Evolutionary conservation across 2,888 invertebrate genomes (phyloP).

Genomic region (Perizoma flavofasciatum): DNA sequence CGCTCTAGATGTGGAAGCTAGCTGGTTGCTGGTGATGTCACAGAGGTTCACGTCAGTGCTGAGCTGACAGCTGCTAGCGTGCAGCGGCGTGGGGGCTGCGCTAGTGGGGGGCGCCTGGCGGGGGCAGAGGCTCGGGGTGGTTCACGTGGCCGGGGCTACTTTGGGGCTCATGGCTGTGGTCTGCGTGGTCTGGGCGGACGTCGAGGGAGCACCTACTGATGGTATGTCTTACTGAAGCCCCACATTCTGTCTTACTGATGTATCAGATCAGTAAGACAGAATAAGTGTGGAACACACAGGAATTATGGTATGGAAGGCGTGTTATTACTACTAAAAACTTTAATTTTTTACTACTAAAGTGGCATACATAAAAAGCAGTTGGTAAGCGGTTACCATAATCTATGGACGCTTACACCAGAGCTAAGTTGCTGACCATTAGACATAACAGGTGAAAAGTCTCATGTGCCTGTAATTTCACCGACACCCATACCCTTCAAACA

Average conservation of each 20-base stretch:
- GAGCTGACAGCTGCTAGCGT: conserved; percentile 91
- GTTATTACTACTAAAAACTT: too few species aligned
- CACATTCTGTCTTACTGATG: background rate
- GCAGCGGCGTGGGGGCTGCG: conserved; percentile 93
- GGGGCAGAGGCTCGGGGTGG: conserved; percentile 88
- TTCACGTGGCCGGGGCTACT: conserved; percentile 91
- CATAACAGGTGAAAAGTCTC: too few species aligned
- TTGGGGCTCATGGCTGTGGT: conserved; percentile 92
- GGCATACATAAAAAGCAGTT: too few species aligned
- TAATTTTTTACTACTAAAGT: too few species aligned
- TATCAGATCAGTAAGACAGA: too few species aligned
- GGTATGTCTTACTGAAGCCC: conserved; percentile 58
- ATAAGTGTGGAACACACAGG: too few species aligned
- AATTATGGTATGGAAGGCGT: too few species aligned
- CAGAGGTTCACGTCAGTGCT: conserved; percentile 84
- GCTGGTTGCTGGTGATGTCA: conserved; percentile 91
- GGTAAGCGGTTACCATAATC: too few species aligned
- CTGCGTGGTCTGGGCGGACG: conserved; percentile 92
- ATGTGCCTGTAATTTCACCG: too few species aligned
- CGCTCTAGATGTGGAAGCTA: conserved; percentile 93
- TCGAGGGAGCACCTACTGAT: conserved; percentile 87
- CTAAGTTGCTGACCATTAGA: too few species aligned
- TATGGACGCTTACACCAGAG: too few species aligned
- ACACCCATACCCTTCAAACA: too few species aligned
- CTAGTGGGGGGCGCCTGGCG: conserved; percentile 91